Conservation (phyloP, 2,797 vertebrate genomes). For the Pantherophis vulpinus region DNA sequence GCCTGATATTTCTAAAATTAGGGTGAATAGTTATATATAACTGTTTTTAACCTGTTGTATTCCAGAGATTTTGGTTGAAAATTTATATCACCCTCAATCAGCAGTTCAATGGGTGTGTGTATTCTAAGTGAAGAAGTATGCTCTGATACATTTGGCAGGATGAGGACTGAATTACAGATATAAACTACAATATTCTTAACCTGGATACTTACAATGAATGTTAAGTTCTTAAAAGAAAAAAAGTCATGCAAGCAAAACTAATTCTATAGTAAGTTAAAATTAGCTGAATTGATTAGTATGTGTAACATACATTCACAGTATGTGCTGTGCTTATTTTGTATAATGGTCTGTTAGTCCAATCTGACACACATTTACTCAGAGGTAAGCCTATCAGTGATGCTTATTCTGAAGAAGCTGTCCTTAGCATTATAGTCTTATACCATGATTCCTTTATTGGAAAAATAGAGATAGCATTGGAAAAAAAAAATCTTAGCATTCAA, state of each 20-base stretch:
- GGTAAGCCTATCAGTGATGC: neutral
- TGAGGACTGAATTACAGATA: conserved; percentile 23
- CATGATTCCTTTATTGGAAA: conserved; percentile 37
- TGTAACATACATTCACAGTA: conserved; percentile 19
- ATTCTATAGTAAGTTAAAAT: neutral
- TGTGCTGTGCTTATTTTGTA: neutral
- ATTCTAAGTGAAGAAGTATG: neutral
- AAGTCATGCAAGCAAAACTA: conserved; percentile 59
- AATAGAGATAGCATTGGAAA: conserved; percentile 9
- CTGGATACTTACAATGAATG: conserved; percentile 48
- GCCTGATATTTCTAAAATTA: conserved; percentile 15
- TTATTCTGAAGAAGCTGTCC: neutral
- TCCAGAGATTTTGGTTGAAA: neutral
- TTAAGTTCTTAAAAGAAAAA: conserved; percentile 30
- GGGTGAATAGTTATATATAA: neutral
- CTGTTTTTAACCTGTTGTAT: neutral
- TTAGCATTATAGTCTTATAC: conserved; percentile 11
- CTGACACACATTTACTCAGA: neutral
- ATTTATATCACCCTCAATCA: neutral
- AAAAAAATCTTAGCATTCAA: conserved; percentile 52
- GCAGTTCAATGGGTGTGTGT: neutral
- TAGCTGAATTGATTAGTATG: conserved; percentile 19
- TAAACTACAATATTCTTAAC: conserved; percentile 37
- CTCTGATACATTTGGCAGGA: neutral
- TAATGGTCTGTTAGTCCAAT: neutral